Conservation (phyloP, 2,113 vertebrate genomes). For the Epinephelus lanceolatus region DNA sequence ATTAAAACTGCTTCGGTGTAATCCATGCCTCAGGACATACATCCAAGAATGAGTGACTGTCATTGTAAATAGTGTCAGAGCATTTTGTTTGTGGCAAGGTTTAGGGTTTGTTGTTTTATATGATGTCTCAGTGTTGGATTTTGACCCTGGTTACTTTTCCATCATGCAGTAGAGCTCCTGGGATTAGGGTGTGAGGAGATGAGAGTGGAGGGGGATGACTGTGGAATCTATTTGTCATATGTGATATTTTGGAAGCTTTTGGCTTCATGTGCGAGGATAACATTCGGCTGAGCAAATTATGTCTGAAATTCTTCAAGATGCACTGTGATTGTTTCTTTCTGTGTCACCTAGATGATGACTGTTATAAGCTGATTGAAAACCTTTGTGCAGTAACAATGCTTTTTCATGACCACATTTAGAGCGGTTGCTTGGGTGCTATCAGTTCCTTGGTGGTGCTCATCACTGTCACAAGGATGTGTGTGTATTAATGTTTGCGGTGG, state of each 20-base stretch:
- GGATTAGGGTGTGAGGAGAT: conserved; percentile 32
- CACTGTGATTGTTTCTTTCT: not conserved
- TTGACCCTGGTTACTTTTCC: not conserved
- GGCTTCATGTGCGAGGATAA: conserved; percentile 9
- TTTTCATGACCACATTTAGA: not conserved
- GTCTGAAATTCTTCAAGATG: not conserved
- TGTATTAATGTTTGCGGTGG: not conserved
- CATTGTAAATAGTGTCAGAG: not conserved
- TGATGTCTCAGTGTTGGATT: conserved; percentile 20
- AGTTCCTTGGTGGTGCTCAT: conserved; percentile 30
- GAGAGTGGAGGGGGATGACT: not conserved
- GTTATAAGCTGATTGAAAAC: not conserved
- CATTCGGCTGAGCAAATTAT: not conserved
- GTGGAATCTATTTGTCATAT: conserved; percentile 21
- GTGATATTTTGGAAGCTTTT: conserved; percentile 38
- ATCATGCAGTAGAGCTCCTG: conserved; percentile 16
- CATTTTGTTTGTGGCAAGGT: not conserved
- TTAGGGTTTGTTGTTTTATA: conserved; percentile 22
- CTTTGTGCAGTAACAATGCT: not conserved
- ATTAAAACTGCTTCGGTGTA: not conserved
- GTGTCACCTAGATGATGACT: not conserved
- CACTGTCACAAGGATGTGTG: not conserved
- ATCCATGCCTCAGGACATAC: not conserved
- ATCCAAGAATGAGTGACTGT: not conserved
- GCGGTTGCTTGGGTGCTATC: not conserved